Conservation (phyloP, 2,888 invertebrate species). For the Nesidiocoris tenuis region DNA sequence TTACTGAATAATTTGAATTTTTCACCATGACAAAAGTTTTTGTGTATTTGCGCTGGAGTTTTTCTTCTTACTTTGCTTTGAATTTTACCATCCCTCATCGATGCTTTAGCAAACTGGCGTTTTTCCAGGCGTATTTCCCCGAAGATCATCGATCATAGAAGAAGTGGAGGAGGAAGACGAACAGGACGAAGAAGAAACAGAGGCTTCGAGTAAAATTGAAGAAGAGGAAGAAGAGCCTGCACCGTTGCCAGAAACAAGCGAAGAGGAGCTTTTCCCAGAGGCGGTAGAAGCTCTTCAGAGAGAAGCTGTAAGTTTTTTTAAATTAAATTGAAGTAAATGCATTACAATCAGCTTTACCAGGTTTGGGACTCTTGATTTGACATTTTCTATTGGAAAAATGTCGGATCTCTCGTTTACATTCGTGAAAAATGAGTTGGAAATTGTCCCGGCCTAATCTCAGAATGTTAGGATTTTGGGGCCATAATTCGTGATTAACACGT, state of each 20-base stretch:
- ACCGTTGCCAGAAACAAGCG: slow-evolving; percentile 46
- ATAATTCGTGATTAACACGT: not conserved
- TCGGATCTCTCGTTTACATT: too few relatives aligned
- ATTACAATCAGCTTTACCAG: not conserved
- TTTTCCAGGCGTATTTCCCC: slow-evolving; percentile 35
- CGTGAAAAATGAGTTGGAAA: too few relatives aligned
- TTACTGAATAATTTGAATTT: too few relatives aligned
- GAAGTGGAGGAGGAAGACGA: slow-evolving; percentile 51
- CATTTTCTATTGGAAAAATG: too few relatives aligned
- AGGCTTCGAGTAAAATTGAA: too few relatives aligned
- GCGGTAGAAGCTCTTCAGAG: slow-evolving; percentile 45
- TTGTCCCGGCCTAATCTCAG: too few relatives aligned
- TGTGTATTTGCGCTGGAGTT: too few relatives aligned
- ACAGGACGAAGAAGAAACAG: slow-evolving; percentile 50
- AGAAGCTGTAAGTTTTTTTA: slow-evolving; percentile 42
- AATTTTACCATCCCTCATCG: too few relatives aligned
- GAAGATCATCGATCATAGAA: slow-evolving; percentile 49
- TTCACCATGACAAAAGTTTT: too few relatives aligned
- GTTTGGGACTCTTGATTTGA: not conserved
- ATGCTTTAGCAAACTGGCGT: too few relatives aligned
- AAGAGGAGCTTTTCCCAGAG: slow-evolving; percentile 48
- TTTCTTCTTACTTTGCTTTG: too few relatives aligned
- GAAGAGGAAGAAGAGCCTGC: slow-evolving; percentile 52
- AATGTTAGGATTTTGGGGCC: not conserved
- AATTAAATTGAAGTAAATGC: not conserved